These are phyloP conservation scores for Pseudopodoces humilis DNA, from an alignment of 2,113 vertebrate genomes.

Conservation along the genomic window DNA sequence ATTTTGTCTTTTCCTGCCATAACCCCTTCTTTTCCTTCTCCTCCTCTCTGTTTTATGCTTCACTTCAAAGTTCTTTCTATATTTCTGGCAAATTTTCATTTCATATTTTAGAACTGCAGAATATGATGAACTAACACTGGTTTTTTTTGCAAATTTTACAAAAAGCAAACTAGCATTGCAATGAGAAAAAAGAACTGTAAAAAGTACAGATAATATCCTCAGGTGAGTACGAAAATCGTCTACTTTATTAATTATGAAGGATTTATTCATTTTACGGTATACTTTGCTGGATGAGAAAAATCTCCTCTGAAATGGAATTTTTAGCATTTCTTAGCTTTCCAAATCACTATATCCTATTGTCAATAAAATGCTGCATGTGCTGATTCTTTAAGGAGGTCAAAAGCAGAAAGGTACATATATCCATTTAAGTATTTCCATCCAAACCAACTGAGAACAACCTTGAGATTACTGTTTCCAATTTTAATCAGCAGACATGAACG, in stretches of 20 bases:
- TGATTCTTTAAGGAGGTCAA: conserved; percentile 8
- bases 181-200: background rate
- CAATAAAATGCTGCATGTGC: background rate
- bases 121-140: background rate
- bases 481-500: background rate
- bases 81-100: background rate
- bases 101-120: background rate
- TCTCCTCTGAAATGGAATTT: background rate
- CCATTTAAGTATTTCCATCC: background rate
- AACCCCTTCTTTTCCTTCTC: background rate
- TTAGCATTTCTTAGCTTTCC: background rate
- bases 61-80: background rate
- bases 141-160: background rate
- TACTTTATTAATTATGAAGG: background rate
- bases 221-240: background rate
- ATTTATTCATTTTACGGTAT: background rate
- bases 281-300: background rate
- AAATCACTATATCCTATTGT: background rate
- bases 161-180: background rate
- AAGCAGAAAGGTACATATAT: background rate
- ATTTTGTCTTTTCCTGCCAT: background rate
- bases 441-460: background rate
- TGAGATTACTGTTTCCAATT: background rate
- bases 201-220: background rate
- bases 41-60: background rate